These are phyloP conservation scores for Serilophus lunatus DNA, from an alignment of 2,113 vertebrate species.

Conservation along the genomic window DNA sequence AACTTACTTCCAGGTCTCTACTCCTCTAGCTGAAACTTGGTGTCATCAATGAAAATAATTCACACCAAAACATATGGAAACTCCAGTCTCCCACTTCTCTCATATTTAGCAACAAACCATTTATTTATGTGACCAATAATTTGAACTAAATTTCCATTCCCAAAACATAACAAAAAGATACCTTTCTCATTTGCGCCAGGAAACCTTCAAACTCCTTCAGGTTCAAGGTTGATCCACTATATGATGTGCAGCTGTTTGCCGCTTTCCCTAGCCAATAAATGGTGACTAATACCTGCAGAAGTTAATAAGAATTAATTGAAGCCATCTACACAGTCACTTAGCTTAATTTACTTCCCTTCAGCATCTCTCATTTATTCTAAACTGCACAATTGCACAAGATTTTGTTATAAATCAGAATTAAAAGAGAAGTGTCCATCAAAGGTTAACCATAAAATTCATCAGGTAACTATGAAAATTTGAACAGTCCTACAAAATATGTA, in stretches of 20 bases:
- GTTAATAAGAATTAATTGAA: constrained; percentile 41
- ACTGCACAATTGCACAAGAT: background rate
- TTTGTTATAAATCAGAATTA: background rate
- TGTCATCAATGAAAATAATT: background rate
- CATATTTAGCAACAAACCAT: background rate
- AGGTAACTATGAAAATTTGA: background rate
- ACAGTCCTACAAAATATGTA: background rate
- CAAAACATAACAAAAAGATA: constrained; percentile 55
- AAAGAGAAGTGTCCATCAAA: background rate
- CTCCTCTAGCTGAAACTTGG: background rate
- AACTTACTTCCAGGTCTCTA: background rate
- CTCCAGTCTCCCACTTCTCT: background rate
- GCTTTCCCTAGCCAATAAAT: constrained; percentile 97
- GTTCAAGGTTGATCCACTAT: constrained; percentile 90
- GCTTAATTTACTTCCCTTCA: background rate
- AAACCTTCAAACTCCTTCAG: constrained; percentile 94
- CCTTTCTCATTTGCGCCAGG: constrained; percentile 96
- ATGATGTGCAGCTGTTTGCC: constrained; percentile 87
- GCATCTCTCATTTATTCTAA: background rate
- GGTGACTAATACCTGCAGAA: constrained; percentile 89
- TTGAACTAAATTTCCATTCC: background rate
- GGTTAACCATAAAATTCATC: background rate
- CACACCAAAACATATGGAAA: background rate
- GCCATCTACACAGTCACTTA: background rate
- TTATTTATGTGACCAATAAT: background rate